Evolutionary conservation across 1,140 invertebrate genomes (phyloP).

Genomic region (Harpegnathos saltator): DNA sequence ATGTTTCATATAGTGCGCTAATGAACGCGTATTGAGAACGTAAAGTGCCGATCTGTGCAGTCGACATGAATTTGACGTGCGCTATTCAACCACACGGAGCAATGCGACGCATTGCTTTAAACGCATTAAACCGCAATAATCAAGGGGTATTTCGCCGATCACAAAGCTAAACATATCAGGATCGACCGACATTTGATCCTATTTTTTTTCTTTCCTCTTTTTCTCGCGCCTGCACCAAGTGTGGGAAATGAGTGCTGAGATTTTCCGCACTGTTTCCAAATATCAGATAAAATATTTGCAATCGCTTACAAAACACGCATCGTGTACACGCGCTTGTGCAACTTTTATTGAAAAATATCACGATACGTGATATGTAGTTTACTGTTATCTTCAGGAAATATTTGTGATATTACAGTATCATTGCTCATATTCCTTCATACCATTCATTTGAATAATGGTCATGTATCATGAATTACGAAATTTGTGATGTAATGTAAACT

Average conservation of each 20-base stretch:
- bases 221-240: background rate
- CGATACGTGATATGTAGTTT: background rate
- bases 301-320: too few relatives aligned
- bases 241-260: background rate
- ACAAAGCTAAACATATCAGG: background rate
- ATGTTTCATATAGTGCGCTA: background rate
- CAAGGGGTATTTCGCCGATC: conserved; percentile 30
- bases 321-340: background rate
- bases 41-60: background rate
- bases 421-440: too few relatives aligned
- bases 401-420: background rate
- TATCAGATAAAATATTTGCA: conserved; percentile 25
- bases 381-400: background rate
- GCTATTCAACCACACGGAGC: conserved; percentile 15
- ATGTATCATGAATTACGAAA: too few relatives aligned
- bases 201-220: background rate
- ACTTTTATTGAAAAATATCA: conserved; percentile 4
- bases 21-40: conserved; percentile 20
- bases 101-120: conserved; percentile 27
- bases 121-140: conserved; percentile 41
- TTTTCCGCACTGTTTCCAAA: background rate
- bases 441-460: background rate
- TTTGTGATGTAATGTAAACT: too few relatives aligned
- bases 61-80: conserved; percentile 39
- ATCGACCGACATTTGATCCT: conserved; percentile 1